A percentile compares a stretch with the other conserved stretches of the same genome.
These are phyloP conservation scores for Muscicapa striata DNA, from an alignment of 2,797 vertebrate genomes.

Conservation along the genomic window DNA sequence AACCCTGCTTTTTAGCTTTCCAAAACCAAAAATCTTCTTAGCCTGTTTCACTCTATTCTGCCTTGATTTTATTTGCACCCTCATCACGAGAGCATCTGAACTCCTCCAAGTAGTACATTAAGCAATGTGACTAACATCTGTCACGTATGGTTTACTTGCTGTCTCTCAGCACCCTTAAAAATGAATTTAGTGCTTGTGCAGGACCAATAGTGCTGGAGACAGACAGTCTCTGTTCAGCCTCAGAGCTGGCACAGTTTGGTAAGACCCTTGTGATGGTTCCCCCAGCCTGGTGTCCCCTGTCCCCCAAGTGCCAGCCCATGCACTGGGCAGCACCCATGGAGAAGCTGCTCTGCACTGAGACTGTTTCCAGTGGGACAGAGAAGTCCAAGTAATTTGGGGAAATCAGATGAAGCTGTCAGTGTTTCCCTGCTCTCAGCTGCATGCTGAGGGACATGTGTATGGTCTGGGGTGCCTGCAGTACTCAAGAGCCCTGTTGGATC, in stretches of 20 bases:
- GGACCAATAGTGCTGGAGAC: slow-evolving; percentile 2
- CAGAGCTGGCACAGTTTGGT: background rate
- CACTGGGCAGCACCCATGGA: fast-evolving
- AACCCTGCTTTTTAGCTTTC: background rate
- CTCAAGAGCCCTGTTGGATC: background rate
- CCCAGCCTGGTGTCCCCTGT: background rate
- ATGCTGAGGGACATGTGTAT: fast-evolving
- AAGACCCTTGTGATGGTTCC: background rate
- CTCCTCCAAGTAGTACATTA: slow-evolving; percentile 44
- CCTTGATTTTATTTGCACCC: slow-evolving; percentile 33
- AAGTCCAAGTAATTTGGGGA: background rate
- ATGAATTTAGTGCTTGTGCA: slow-evolving; percentile 36
- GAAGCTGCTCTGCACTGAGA: background rate
- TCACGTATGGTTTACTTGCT: background rate
- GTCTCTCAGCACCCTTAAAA: slow-evolving; percentile 43
- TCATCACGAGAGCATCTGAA: slow-evolving; percentile 43
- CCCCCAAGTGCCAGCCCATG: fast-evolving
- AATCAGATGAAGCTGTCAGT: background rate
- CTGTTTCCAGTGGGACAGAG: background rate
- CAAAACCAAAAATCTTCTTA: background rate
- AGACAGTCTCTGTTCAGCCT: background rate
- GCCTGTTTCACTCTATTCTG: background rate
- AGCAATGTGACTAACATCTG: slow-evolving; percentile 51
- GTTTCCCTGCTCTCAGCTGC: background rate
- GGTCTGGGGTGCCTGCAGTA: background rate